Base-by-base conservation (phyloP, 2,888 invertebrate genomes). In the Ormyrus pomaceus region DNA sequence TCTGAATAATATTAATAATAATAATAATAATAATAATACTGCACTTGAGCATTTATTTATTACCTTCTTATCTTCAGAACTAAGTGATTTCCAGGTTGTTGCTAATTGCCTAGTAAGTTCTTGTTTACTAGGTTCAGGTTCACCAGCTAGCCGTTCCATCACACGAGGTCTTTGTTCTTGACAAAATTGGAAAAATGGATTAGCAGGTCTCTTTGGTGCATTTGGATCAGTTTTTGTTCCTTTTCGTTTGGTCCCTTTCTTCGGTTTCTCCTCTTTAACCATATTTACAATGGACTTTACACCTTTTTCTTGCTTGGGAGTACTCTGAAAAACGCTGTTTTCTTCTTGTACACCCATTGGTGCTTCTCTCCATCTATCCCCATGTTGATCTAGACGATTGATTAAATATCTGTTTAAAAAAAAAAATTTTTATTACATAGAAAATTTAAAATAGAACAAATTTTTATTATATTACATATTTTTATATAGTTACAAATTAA, bases 171-270 rank as follows among this genome's bases (percentile, higher is more conserved):
- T 91, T 87, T 95, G 95, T 86, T 95, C 95, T 91, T 95, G 95
- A 84, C 95, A 95, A 89, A 95, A 95, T 91, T 95, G 95, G 87
- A 95, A 95, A 90, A 95, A 95, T 68, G 95, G 95, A 92, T 95
- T 95, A 74, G 95, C 95, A 1, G 95, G 95, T 84, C 95, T 93
- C 88, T 95, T 95, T 0, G 95, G 95, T 68, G 95, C 95, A 91
- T 95, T 95, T 0, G 95, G 95, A 91, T 95, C 95, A 85, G 91
- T 91, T 84, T 93, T 93, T 6, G 91, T 85, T 89, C 93, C 94
- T 83, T 94, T 94, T 84, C 93, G 91, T 90, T 93, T 93, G 61
- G 91, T 86, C 11, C 92, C 92, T 91, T 94, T 95, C 84, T 89
- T 91, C 6, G 89, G 87, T 74, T 89, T 90, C 68, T 90, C 88